Conservation (phyloP, 2,888 invertebrate species). For the Nipponacmea schrenckii region DNA sequence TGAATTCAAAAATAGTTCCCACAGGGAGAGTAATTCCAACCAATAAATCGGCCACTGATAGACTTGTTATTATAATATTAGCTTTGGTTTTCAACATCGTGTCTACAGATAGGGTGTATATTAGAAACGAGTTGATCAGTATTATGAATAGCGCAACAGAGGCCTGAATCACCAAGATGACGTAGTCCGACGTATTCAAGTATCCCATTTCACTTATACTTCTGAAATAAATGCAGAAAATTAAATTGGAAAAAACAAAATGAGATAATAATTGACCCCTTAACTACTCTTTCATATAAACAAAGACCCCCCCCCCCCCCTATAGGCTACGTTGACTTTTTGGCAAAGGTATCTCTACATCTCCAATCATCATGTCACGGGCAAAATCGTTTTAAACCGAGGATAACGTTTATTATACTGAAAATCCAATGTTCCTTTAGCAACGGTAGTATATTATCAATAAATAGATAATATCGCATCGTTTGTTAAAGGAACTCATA, state of each 20-base stretch:
- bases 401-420: no score
- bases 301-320: no score
- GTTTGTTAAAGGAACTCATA: no score
- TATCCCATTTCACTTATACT: not conserved
- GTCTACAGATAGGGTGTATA: not conserved
- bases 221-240: not conserved
- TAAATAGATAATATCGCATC: no score
- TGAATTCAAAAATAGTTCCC: not conserved
- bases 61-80: constrained; percentile 12
- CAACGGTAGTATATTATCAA: no score
- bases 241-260: not conserved
- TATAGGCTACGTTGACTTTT: no score
- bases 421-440: no score
- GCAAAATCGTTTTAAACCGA: no score
- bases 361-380: no score
- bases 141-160: not conserved
- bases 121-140: not conserved
- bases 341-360: no score
- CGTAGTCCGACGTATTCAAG: not conserved
- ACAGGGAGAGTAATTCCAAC: constrained; percentile 9
- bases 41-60: constrained; percentile 12
- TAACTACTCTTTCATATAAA: no score
- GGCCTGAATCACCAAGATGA: constrained; percentile 1
- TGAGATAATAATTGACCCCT: not conserved
- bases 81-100: not conserved